Conservation (phyloP, 2,888 invertebrate species). For the Drosophila sordidapex region DNA sequence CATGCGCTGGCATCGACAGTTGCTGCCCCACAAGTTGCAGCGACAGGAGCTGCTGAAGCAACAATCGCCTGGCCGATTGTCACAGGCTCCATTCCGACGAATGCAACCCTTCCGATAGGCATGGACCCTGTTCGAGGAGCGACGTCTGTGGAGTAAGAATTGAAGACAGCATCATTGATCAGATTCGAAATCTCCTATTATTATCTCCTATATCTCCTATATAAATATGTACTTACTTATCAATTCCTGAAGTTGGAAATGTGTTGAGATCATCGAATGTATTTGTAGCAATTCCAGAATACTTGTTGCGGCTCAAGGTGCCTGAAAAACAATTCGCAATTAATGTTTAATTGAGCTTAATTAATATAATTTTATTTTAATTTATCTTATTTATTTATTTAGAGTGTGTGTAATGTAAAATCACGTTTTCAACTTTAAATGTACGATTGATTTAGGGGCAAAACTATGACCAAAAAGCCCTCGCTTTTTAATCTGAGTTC, state of each 20-base stretch:
- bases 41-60: constrained; percentile 9
- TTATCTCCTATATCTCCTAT: too few relatives aligned
- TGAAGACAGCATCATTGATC: neutral
- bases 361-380: neutral
- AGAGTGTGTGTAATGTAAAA: neutral
- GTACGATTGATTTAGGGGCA: too few relatives aligned
- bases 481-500: too few relatives aligned
- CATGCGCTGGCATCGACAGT: constrained; percentile 32
- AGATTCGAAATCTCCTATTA: neutral
- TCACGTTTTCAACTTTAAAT: too few relatives aligned
- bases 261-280: neutral
- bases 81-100: constrained; percentile 2
- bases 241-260: neutral
- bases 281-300: neutral
- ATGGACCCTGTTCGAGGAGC: neutral
- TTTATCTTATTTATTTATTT: neutral
- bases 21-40: constrained; percentile 41
- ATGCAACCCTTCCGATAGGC: constrained; percentile 5
- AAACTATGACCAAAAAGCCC: too few relatives aligned
- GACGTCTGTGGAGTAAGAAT: constrained; percentile 1
- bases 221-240: neutral
- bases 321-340: neutral
- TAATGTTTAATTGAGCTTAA: neutral
- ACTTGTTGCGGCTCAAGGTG: neutral
- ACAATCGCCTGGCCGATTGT: constrained; percentile 6